phyloP scores from a whole-genome alignment of 2,797 vertebrate species.

The Esox masquinongy region DNA sequence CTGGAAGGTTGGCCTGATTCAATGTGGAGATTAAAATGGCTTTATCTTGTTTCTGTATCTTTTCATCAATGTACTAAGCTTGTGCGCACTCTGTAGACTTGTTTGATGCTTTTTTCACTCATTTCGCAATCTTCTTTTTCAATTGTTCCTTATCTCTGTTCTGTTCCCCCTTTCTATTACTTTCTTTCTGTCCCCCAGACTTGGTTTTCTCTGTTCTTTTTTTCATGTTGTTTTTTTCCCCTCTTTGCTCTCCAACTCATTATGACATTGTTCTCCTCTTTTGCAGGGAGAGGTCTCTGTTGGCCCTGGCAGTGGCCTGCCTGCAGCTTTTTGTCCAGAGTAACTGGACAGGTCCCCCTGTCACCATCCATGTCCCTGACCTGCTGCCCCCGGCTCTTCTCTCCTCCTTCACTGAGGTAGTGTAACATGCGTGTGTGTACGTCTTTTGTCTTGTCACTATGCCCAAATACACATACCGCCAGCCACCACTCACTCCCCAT shows the following conservation, averaged over 20 bases:
- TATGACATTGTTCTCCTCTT: constrained; percentile 6
- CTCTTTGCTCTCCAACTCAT: constrained; percentile 9
- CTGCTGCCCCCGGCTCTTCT: constrained; percentile 77
- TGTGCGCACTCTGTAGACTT: neutral
- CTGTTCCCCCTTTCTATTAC: neutral
- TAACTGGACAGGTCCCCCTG: constrained; percentile 93
- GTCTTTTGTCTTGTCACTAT: too few relatives aligned
- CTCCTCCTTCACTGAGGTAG: constrained; percentile 78
- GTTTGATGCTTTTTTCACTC: neutral
- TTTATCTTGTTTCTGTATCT: neutral
- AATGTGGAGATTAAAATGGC: neutral
- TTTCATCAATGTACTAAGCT: neutral
- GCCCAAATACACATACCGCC: too few relatives aligned
- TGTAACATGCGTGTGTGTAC: neutral
- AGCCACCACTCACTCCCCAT: too few relatives aligned
- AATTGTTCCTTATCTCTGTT: neutral
- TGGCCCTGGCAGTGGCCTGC: constrained; percentile 84
- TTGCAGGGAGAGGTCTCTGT: constrained; percentile 80
- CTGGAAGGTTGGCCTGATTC: neutral
- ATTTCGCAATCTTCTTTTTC: neutral
- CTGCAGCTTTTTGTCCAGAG: constrained; percentile 91
- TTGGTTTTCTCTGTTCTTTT: neutral
- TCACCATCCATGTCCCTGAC: constrained; percentile 74
- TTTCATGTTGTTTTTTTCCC: neutral
- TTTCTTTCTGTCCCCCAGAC: neutral